A percentile compares a stretch with the other conserved stretches of the same genome.
phyloP scores from a whole-genome alignment of 1,140 invertebrate species.

The Antheraea mylitta region DNA sequence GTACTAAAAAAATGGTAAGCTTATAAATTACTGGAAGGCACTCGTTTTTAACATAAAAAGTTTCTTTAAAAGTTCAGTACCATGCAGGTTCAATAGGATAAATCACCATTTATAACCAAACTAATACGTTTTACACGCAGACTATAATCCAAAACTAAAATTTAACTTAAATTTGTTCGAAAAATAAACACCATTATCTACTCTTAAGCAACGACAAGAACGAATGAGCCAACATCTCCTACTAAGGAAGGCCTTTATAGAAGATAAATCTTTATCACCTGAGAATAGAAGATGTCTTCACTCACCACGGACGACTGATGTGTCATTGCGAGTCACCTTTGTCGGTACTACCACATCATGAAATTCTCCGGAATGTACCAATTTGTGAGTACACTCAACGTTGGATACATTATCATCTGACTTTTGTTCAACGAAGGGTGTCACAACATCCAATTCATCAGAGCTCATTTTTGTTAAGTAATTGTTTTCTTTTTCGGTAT shows the following conservation, averaged over 20 bases:
- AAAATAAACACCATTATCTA: background rate
- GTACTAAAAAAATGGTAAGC: too few relatives aligned
- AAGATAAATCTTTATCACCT: slow-evolving; percentile 74
- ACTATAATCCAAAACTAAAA: background rate
- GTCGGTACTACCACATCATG: slow-evolving; percentile 66
- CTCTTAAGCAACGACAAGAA: background rate
- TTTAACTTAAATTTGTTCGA: background rate
- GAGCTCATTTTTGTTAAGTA: slow-evolving; percentile 31
- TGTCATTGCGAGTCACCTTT: slow-evolving; percentile 58
- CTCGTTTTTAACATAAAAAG: too few relatives aligned
- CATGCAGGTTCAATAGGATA: too few relatives aligned
- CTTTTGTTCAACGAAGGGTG: slow-evolving; percentile 35
- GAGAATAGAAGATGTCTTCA: slow-evolving; percentile 74
- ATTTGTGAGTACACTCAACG: slow-evolving; percentile 25
- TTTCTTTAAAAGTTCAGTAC: too few relatives aligned
- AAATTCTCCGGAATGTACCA: slow-evolving; percentile 66
- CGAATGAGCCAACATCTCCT: background rate
- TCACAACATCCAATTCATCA: slow-evolving; percentile 64
- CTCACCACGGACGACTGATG: slow-evolving; percentile 73
- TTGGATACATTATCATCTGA: slow-evolving; percentile 25
- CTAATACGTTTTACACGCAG: too few relatives aligned
- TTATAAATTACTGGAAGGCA: too few relatives aligned
- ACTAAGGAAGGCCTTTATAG: slow-evolving; percentile 26
- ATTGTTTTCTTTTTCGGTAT: slow-evolving; percentile 10
- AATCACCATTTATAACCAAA: too few relatives aligned